A percentile compares a stretch with the other conserved stretches of the same genome.
Evolutionary conservation across 2,888 invertebrate genomes (phyloP).

Genomic region (Branchellion lobata): DNA sequence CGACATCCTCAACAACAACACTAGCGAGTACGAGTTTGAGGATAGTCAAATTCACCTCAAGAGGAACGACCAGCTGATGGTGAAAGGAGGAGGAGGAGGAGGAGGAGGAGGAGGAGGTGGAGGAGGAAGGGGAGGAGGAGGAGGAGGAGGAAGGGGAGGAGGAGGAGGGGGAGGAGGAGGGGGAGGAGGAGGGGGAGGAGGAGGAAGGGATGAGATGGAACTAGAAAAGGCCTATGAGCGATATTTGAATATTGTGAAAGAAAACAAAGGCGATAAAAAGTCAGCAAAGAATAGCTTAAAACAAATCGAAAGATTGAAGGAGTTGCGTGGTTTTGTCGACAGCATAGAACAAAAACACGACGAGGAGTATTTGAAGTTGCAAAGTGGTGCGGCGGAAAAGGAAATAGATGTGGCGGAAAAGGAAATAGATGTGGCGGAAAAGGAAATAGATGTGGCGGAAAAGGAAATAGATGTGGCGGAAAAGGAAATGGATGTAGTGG

Average conservation of each 20-base stretch:
- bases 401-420: not conserved
- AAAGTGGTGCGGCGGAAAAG: not conserved
- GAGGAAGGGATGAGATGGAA: not conserved
- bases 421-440: not conserved
- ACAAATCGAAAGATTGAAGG: conserved; percentile 27
- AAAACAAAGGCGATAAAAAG: not conserved
- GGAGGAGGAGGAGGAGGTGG: not conserved
- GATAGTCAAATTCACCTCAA: not conserved
- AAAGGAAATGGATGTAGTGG: not conserved
- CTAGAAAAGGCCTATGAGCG: not conserved
- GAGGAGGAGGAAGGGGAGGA: not conserved
- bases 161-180: not conserved
- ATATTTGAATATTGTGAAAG: conserved; percentile 6
- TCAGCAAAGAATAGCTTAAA: not conserved
- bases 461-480: not conserved
- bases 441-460: not conserved
- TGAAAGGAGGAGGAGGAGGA: not conserved
- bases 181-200: not conserved
- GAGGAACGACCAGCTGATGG: not conserved
- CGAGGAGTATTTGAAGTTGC: not conserved
- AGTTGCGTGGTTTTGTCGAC: conserved; percentile 28
- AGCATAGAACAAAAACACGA: conserved; percentile 29
- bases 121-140: not conserved
- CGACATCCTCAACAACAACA: conserved; percentile 28
- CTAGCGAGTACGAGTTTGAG: conserved; percentile 11